These are phyloP conservation scores for Dorcus hopei DNA, from an alignment of 2,888 invertebrate genomes.

Conservation along the genomic window DNA sequence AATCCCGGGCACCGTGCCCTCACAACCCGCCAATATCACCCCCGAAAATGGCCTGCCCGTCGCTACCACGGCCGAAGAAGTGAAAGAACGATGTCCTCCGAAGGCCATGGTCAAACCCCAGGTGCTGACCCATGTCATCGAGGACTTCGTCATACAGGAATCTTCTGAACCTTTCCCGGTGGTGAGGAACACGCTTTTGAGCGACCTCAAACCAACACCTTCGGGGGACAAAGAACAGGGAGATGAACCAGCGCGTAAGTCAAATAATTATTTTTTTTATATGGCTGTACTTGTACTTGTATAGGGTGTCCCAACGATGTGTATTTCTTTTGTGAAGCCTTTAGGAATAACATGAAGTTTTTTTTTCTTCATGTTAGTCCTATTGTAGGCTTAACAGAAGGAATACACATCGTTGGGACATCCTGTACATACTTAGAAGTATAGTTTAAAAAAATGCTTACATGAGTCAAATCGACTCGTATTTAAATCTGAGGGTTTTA, in stretches of 20 bases:
- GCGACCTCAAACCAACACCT: constrained; percentile 44
- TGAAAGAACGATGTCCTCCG: constrained; percentile 60
- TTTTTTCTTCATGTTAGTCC: no score
- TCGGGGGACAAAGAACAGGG: constrained; percentile 55
- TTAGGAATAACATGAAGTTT: no score
- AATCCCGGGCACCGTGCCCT: constrained; percentile 44
- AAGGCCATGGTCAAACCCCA: constrained; percentile 95
- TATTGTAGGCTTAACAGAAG: no score
- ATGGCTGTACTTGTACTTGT: no score
- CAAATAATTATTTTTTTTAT: constrained; percentile 26
- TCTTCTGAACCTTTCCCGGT: constrained; percentile 89
- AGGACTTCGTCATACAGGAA: constrained; percentile 95
- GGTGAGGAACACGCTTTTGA: constrained; percentile 49
- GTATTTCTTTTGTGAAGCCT: no score
- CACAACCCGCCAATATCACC: constrained; percentile 31
- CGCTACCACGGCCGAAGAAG: constrained; percentile 46
- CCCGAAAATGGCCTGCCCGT: constrained; percentile 42
- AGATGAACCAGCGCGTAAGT: constrained; percentile 78
- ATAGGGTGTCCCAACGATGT: no score
- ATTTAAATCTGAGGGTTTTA: no score
- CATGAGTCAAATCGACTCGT: not conserved
- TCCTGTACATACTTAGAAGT: no score
- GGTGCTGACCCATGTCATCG: constrained; percentile 93
- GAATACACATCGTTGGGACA: no score
- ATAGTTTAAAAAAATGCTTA: no score